Base-by-base conservation (phyloP, 1,140 invertebrate species). In the Ganaspis sp. region DNA sequence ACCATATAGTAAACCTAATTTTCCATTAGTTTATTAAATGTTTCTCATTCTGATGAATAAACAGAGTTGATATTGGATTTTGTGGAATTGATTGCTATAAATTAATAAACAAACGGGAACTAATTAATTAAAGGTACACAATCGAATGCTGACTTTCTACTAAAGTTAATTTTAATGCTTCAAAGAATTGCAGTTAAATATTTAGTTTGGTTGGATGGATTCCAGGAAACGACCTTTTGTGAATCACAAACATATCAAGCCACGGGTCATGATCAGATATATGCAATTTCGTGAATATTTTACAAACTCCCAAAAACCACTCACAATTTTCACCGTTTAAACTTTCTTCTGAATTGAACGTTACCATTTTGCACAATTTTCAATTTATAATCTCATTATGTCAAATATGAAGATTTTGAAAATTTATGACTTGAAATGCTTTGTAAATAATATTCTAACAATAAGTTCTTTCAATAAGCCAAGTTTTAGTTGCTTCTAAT, bases 161-260 rank as follows among this genome's bases (percentile, higher is more conserved):
- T 64, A n/a, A 64, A 29, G 11, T 64, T 29, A 11, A 64, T 26
- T 64, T 64, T 64, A 15, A 15, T 21, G 21, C 3, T 29, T n/a
- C 26, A 64, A 29, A 29, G 58, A 29, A 64, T 64, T 11, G 21
- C 15, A 64, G 58, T 64, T 29, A 34, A 64, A 64, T 64, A 64
- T 29, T 34, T 64, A 64, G 26, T 29, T 15, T 15, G 11, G 23
- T 29, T 64, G 58, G 29, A 3, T 29, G 26, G 12, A 29, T 64
- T 29, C 58, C 15, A 4, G 12, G 11, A 34, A 64, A 26, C 23
- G 23, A 64, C 5, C 9, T 29, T 64, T 64, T 29, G 12, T 6
- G 1, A 21, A n/a, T n/a, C 17, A n/a, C n/a, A 49, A 49, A 49
- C 19, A 9, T 42, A 49, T 49, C 15, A 19, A 19, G 19, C n/a